Conservation (phyloP, 2,888 invertebrate species). For the Liposcelis brunnea region DNA sequence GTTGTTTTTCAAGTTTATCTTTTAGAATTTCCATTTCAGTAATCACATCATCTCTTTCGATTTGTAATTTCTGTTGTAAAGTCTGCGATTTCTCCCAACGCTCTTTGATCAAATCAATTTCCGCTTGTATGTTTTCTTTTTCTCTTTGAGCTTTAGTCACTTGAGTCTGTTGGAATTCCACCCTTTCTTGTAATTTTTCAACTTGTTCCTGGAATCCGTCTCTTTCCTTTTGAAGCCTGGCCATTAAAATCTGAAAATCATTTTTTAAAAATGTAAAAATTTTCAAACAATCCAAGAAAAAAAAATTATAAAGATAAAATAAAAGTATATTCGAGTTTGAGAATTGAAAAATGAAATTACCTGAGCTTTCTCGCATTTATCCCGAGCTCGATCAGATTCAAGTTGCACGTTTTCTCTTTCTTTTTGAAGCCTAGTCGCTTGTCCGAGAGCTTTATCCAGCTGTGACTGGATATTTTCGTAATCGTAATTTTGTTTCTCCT, state of each 20-base stretch:
- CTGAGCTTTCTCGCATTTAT: constrained; percentile 80
- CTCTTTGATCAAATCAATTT: constrained; percentile 72
- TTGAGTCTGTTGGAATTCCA: constrained; percentile 65
- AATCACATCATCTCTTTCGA: constrained; percentile 71
- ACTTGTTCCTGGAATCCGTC: constrained; percentile 67
- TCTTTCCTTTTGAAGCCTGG: constrained; percentile 73
- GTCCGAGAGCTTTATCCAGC: constrained; percentile 76
- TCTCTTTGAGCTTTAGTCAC: constrained; percentile 70
- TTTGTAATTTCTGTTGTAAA: constrained; percentile 69
- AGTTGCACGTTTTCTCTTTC: constrained; percentile 71
- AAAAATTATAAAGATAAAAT: background rate
- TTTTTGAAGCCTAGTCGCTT: constrained; percentile 72
- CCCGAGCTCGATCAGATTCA: constrained; percentile 70
- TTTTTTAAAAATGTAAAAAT: constrained; percentile 14
- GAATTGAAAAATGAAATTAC: constrained; percentile 28
- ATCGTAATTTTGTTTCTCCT: constrained; percentile 79
- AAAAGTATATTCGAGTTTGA: constrained; percentile 11
- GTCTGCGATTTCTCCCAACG: constrained; percentile 75
- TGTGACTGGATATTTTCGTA: constrained; percentile 81
- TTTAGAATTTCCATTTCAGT: constrained; percentile 73
- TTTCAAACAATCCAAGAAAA: too few relatives aligned
- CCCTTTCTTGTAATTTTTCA: constrained; percentile 62
- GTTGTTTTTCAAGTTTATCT: constrained; percentile 77
- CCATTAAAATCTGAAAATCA: constrained; percentile 43
- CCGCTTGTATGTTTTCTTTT: constrained; percentile 66